phyloP scores from a whole-genome alignment of 92 coral and sea anemone species.

The Plumapathes pennacea region DNA sequence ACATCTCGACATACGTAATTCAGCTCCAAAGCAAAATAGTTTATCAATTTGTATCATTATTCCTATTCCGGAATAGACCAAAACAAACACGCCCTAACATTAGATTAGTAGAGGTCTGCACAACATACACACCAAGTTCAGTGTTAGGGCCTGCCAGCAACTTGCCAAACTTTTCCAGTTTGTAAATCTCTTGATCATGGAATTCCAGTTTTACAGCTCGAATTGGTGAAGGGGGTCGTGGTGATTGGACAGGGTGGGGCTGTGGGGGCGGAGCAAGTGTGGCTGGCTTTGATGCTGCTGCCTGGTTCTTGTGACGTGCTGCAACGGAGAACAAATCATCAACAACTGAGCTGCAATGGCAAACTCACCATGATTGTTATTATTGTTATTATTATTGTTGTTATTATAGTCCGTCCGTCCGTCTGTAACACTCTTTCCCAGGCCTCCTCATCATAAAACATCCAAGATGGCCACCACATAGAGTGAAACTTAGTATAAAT shows the following conservation, averaged over 20 bases:
- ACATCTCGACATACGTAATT: no score
- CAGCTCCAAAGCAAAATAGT: no score
- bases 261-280: conserved; percentile 54
- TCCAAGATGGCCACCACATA: no score
- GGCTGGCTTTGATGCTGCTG: conserved; percentile 50
- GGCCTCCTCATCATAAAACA: no score
- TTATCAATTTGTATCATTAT: no score
- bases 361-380: no score
- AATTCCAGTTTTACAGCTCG: conserved; percentile 90
- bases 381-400: no score
- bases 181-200: conserved; percentile 91
- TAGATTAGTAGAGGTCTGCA: not conserved
- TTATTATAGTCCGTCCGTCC: no score
- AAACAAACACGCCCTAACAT: not conserved
- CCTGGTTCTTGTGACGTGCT: conserved; percentile 80
- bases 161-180: conserved; percentile 97
- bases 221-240: conserved; percentile 92
- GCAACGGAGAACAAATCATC: not conserved
- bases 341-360: no score
- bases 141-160: conserved; percentile 96
- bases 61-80: no score
- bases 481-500: no score
- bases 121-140: conserved; percentile 77
- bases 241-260: conserved; percentile 48
- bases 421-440: no score